phyloP scores from a whole-genome alignment of 1,140 invertebrate genomes.

The Amphibalanus amphitrite region DNA sequence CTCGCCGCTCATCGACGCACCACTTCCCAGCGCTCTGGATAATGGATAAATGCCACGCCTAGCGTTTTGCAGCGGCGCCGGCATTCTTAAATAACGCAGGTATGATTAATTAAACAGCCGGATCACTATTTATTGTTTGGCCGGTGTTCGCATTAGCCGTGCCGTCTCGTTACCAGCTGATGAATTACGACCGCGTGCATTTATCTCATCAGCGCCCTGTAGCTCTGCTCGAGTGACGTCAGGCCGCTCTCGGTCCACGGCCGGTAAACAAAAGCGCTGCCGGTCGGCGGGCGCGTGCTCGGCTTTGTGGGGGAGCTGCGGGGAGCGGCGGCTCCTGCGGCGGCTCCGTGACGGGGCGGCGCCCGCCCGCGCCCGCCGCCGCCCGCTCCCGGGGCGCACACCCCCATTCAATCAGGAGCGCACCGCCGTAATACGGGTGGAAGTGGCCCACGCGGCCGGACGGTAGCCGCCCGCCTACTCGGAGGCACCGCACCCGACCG shows the following conservation, averaged over 20 bases:
- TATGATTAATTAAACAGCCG: not conserved
- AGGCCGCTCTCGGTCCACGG: not conserved
- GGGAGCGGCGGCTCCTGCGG: not conserved
- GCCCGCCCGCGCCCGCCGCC: too few species aligned
- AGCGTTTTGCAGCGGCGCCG: not conserved
- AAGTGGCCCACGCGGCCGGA: not conserved
- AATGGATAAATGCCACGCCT: not conserved
- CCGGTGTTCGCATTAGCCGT: not conserved
- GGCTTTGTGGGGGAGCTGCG: not conserved
- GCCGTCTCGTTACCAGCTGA: not conserved
- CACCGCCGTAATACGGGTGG: not conserved
- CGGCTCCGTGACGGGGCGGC: not conserved
- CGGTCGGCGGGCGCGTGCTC: not conserved
- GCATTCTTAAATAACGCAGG: not conserved
- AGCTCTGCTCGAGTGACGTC: not conserved
- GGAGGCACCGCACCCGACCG: not conserved
- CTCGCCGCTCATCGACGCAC: not conserved
- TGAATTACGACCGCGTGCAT: constrained; percentile 1
- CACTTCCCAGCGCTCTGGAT: not conserved
- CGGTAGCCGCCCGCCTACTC: not conserved
- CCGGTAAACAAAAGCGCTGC: not conserved
- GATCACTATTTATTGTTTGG: constrained; percentile 2
- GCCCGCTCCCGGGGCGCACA: not conserved
- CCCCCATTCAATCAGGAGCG: not conserved
- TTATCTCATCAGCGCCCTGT: not conserved